Percentiles rank a stretch among this genome's conserved stretches.
phyloP scores from a whole-genome alignment of 2,113 vertebrate species.

The Myanophis thanlyinensis region DNA sequence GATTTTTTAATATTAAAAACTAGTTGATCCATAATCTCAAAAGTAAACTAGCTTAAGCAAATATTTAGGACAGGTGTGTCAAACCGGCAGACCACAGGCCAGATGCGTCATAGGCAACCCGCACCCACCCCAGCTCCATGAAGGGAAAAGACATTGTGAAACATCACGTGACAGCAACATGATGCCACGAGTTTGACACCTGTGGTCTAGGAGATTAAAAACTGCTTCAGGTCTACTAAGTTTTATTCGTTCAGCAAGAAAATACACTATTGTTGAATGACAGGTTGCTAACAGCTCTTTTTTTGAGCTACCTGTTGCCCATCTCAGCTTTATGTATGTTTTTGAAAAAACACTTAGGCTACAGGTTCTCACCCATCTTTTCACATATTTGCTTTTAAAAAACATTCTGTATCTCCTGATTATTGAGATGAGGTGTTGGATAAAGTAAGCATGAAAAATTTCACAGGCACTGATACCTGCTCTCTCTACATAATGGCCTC shows the following conservation, averaged over 20 bases:
- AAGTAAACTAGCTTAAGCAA: neutral
- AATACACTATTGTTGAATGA: neutral
- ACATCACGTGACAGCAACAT: too few relatives aligned
- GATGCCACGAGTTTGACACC: too few relatives aligned
- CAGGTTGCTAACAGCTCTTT: neutral
- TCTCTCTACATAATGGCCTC: neutral
- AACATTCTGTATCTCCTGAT: neutral
- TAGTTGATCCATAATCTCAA: neutral
- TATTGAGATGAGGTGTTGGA: neutral
- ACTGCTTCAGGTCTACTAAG: neutral
- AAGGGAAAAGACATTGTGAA: too few relatives aligned
- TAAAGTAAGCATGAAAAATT: neutral
- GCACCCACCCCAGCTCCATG: too few relatives aligned
- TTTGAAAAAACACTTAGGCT: neutral
- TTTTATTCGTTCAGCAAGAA: neutral
- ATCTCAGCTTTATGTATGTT: neutral
- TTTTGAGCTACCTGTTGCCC: neutral
- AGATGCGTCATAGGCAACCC: too few relatives aligned
- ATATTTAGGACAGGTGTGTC: neutral
- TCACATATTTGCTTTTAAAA: neutral
- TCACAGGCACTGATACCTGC: neutral
- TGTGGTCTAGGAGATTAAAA: neutral
- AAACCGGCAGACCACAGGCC: too few relatives aligned
- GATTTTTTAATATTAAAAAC: neutral
- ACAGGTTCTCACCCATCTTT: neutral